phyloP scores from a whole-genome alignment of 2,888 invertebrate species.

The Cheilosia scutellata region DNA sequence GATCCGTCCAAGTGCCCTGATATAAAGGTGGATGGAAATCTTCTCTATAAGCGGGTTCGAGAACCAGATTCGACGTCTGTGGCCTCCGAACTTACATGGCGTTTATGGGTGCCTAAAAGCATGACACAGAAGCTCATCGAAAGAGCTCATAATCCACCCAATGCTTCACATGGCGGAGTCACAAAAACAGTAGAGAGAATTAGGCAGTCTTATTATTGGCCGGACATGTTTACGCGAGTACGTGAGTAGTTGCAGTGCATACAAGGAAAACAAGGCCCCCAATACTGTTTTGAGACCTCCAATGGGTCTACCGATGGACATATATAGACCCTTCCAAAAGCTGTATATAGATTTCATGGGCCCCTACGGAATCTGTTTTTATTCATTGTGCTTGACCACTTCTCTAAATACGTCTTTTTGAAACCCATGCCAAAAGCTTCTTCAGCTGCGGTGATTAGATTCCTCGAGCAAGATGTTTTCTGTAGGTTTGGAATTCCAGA shows the following conservation, averaged over 20 bases:
- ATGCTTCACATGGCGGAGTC: slow-evolving; percentile 40
- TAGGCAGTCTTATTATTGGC: slow-evolving; percentile 69
- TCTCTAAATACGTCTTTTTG: slow-evolving; percentile 49
- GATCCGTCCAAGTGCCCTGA: too few relatives aligned
- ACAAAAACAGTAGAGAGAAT: slow-evolving; percentile 43
- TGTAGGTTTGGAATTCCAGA: slow-evolving; percentile 78
- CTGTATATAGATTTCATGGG: slow-evolving; percentile 68
- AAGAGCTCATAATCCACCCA: neutral
- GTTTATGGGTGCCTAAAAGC: slow-evolving; percentile 13
- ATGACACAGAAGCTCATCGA: slow-evolving; percentile 16
- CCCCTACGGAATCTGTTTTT: slow-evolving; percentile 49
- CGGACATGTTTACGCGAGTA: slow-evolving; percentile 49
- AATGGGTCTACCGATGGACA: neutral
- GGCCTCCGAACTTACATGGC: neutral
- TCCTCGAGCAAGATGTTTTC: slow-evolving; percentile 70
- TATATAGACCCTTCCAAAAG: slow-evolving; percentile 39
- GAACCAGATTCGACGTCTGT: too few relatives aligned
- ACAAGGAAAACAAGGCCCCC: slow-evolving; percentile 43
- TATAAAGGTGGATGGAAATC: too few relatives aligned
- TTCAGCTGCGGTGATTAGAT: slow-evolving; percentile 61
- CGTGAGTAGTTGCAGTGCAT: slow-evolving; percentile 20
- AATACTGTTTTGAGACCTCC: slow-evolving; percentile 20
- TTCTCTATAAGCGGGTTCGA: too few relatives aligned
- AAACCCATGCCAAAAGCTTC: slow-evolving; percentile 48
- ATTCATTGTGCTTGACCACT: slow-evolving; percentile 66